These are phyloP conservation scores for Camponotus fellah DNA, from an alignment of 2,888 invertebrate species.

Conservation along the genomic window DNA sequence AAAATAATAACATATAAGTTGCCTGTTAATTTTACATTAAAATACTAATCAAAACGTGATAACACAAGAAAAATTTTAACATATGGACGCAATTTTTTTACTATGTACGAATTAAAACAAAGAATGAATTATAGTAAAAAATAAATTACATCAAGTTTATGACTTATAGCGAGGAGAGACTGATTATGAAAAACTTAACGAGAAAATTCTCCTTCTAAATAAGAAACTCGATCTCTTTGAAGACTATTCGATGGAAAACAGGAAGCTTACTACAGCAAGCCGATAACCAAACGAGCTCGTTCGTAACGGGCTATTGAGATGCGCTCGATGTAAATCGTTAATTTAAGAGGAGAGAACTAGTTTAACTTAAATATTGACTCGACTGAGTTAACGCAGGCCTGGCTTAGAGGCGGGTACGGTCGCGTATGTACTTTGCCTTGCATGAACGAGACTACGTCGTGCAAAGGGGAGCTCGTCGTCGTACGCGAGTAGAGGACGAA, in stretches of 20 bases:
- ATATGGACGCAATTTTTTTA: too few relatives aligned
- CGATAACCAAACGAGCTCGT: constrained; percentile 55
- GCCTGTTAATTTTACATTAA: too few relatives aligned
- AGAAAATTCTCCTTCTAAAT: background rate
- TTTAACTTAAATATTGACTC: constrained; percentile 75
- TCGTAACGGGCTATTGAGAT: constrained; percentile 62
- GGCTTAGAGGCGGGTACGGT: constrained; percentile 63
- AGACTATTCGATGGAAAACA: constrained; percentile 10
- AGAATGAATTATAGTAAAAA: too few relatives aligned
- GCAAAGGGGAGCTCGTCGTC: constrained; percentile 61
- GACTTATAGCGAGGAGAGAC: background rate
- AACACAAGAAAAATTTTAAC: too few relatives aligned
- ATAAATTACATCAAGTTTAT: background rate
- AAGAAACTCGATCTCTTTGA: constrained; percentile 1
- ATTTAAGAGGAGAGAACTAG: constrained; percentile 73
- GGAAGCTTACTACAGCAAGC: constrained; percentile 19
- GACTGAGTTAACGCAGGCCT: constrained; percentile 69
- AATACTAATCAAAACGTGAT: too few relatives aligned
- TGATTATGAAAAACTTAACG: background rate
- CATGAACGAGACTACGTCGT: constrained; percentile 58
- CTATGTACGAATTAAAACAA: too few relatives aligned
- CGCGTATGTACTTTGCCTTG: constrained; percentile 71
- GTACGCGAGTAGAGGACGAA: constrained; percentile 5
- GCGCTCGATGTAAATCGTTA: constrained; percentile 74
- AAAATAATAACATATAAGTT: too few relatives aligned